These are phyloP conservation scores for Ethmia dodecea DNA, from an alignment of 2,888 invertebrate species.

Conservation along the genomic window DNA sequence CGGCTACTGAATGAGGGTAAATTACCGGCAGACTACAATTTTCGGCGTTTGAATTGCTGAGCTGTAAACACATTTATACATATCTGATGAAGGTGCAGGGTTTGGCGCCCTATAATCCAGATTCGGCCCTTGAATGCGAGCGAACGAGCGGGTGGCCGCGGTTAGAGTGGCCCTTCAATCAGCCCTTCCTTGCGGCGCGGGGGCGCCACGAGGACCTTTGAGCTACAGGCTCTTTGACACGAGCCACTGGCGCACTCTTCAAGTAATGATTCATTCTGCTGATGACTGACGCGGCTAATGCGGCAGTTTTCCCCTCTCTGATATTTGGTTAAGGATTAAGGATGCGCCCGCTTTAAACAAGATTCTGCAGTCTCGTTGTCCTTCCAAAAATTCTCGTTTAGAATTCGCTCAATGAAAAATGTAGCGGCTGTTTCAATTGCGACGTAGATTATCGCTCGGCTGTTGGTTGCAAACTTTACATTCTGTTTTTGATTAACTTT, in stretches of 20 bases:
- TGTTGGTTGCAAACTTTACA: constrained; percentile 20
- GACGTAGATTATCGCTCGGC: constrained; percentile 3
- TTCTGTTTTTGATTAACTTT: constrained; percentile 31
- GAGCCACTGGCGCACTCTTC: constrained; percentile 75
- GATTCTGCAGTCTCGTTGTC: constrained; percentile 32
- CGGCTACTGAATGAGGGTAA: constrained; percentile 49
- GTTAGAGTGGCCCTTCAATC: constrained; percentile 77
- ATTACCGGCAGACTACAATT: constrained; percentile 61
- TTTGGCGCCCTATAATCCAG: constrained; percentile 75
- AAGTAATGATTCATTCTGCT: constrained; percentile 78
- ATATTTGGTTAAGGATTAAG: constrained; percentile 61
- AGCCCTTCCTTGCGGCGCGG: constrained; percentile 64
- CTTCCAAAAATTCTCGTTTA: constrained; percentile 17
- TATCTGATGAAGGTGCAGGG: constrained; percentile 73
- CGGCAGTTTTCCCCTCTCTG: constrained; percentile 49
- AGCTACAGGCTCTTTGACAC: constrained; percentile 75
- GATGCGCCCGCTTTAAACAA: constrained; percentile 41
- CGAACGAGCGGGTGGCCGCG: constrained; percentile 73
- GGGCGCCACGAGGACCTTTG: constrained; percentile 65
- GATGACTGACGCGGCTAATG: constrained; percentile 75
- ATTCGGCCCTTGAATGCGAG: constrained; percentile 73
- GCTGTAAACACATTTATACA: constrained; percentile 67
- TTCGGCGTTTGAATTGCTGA: constrained; percentile 54
- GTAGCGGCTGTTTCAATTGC: constrained; percentile 21
- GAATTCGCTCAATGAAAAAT: constrained; percentile 15